These are phyloP conservation scores for Crax fasciolata DNA, from an alignment of 2,797 vertebrate species.

Conservation along the genomic window DNA sequence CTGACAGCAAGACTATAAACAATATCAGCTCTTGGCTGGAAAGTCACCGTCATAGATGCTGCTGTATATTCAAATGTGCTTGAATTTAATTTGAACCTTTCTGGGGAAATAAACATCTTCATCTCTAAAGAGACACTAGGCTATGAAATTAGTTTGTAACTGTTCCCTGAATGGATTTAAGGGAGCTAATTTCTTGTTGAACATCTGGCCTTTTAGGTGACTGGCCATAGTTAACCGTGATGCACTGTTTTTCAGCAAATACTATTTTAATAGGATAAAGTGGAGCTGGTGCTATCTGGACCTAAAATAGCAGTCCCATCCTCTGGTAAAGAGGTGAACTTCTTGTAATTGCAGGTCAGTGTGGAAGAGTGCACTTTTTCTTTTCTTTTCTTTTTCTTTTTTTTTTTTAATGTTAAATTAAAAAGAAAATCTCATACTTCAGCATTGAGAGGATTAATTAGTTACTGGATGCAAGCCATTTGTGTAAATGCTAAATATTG, in stretches of 20 bases:
- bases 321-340: background rate
- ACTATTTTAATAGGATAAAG: background rate
- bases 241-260: background rate
- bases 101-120: background rate
- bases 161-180: background rate
- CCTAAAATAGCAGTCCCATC: background rate
- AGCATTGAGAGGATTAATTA: conserved; percentile 28
- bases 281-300: background rate
- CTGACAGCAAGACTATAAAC: background rate
- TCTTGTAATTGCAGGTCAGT: background rate
- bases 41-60: background rate
- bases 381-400: background rate
- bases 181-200: background rate
- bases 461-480: conserved; percentile 22
- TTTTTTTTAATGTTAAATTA: background rate
- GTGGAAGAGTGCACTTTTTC: background rate
- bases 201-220: background rate
- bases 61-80: background rate
- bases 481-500: conserved; percentile 38
- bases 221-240: background rate
- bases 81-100: conserved; percentile 5
- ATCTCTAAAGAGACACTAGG: background rate
- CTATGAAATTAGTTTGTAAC: background rate
- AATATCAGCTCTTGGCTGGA: background rate
- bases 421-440: background rate